Evolutionary conservation across 92 coral and sea anemone species (phyloP).

Genomic region (Muricea muricata): DNA sequence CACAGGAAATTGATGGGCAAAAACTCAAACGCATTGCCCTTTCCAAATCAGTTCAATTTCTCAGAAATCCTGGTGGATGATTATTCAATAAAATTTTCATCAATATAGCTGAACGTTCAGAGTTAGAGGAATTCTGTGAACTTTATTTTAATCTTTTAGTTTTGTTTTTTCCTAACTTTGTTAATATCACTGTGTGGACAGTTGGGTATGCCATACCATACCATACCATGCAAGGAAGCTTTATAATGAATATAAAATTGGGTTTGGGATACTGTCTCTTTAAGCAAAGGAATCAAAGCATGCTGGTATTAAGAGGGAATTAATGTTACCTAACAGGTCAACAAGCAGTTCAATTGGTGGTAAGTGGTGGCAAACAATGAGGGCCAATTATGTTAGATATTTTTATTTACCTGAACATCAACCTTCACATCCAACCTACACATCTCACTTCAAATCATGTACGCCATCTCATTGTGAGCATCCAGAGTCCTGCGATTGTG

Average conservation of each 20-base stretch:
- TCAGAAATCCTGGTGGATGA: conserved; percentile 19
- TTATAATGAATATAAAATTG: conserved; percentile 8
- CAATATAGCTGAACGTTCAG: conserved; percentile 38
- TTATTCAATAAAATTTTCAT: conserved; percentile 56
- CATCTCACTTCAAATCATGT: conserved; percentile 52
- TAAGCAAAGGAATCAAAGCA: conserved; percentile 75
- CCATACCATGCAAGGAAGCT: conserved; percentile 62
- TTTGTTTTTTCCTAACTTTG: conserved; percentile 18
- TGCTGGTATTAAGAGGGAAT: conserved; percentile 65
- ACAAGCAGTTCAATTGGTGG: conserved; percentile 36
- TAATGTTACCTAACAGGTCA: conserved; percentile 51
- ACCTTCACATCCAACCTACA: conserved; percentile 53
- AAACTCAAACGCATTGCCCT: conserved; percentile 43
- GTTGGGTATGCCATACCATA: conserved; percentile 75
- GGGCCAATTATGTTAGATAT: conserved; percentile 64
- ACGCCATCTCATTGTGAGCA: conserved; percentile 59
- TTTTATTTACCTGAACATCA: conserved; percentile 72
- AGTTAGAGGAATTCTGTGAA: neutral
- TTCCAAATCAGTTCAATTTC: conserved; percentile 31
- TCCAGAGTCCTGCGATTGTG: conserved; percentile 61
- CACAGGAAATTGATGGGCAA: conserved; percentile 46
- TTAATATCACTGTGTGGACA: conserved; percentile 66
- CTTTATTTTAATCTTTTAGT: conserved; percentile 11
- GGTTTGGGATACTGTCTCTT: conserved; percentile 64
- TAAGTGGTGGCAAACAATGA: conserved; percentile 72